Evolutionary conservation across 1,140 invertebrate genomes (phyloP).

Genomic region (Maconellicoccus hirsutus): DNA sequence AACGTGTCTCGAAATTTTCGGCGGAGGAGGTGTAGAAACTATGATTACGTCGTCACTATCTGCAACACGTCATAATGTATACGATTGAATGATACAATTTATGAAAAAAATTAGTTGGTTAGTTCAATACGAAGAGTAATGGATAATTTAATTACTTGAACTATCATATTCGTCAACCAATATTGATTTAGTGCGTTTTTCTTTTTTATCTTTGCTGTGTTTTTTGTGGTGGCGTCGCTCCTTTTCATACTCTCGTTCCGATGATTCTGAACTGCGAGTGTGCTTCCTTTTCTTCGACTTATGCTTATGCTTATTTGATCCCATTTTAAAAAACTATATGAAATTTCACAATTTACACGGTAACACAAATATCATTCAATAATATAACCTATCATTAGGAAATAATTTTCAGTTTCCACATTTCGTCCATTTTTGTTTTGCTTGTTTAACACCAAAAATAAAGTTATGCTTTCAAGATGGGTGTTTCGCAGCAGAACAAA

Average conservation of each 20-base stretch:
- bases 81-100: no score
- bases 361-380: background rate
- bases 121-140: no score
- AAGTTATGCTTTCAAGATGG: no score
- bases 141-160: conserved; percentile 39
- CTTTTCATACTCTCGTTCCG: conserved; percentile 25
- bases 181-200: conserved; percentile 32
- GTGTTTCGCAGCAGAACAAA: no score
- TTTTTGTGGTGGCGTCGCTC: conserved; percentile 44
- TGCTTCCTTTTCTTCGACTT: conserved; percentile 35
- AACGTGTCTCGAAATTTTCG: conserved; percentile 29
- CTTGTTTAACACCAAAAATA: no score
- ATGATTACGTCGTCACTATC: conserved; percentile 30
- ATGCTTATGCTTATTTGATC: conserved; percentile 23
- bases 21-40: conserved; percentile 32
- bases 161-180: conserved; percentile 39
- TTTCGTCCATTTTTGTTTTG: no score
- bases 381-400: no score
- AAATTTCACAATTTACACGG: background rate
- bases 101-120: no score
- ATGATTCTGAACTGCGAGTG: conserved; percentile 39
- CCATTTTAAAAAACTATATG: background rate
- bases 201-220: conserved; percentile 44
- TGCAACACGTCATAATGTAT: conserved; percentile 25
- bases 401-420: no score